These are phyloP conservation scores for Ptilonorhynchus violaceus DNA, from an alignment of 2,113 vertebrate genomes.

Conservation along the genomic window DNA sequence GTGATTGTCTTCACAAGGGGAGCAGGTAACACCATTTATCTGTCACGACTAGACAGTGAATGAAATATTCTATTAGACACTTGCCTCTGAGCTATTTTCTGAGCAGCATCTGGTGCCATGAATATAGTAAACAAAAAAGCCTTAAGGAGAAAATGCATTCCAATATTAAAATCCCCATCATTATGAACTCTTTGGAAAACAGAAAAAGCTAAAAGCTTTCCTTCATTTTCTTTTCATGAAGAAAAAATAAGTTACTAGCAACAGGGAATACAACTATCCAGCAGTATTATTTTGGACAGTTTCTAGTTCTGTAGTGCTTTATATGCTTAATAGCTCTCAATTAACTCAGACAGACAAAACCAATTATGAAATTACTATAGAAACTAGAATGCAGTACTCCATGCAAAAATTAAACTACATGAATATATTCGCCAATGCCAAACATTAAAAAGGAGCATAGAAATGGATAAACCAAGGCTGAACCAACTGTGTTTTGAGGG, in stretches of 20 bases:
- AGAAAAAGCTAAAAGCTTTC: background rate
- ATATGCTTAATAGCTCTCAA: background rate
- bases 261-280: background rate
- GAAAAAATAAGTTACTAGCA: background rate
- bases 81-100: background rate
- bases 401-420: background rate
- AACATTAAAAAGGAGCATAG: background rate
- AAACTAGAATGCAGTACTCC: background rate
- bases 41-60: background rate
- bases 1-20: background rate
- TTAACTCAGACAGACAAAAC: background rate
- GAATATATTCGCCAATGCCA: background rate
- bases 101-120: background rate
- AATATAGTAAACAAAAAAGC: background rate
- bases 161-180: background rate
- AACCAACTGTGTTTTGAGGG: background rate
- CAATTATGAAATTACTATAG: background rate
- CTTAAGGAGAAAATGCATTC: background rate
- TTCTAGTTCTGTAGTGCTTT: background rate
- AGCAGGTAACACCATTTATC: background rate
- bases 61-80: background rate
- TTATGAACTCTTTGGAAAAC: background rate
- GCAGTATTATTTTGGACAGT: background rate
- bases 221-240: background rate
- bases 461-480: background rate